These are phyloP conservation scores for Zaprionus africanus DNA, from an alignment of 1,140 invertebrate species.

Conservation along the genomic window DNA sequence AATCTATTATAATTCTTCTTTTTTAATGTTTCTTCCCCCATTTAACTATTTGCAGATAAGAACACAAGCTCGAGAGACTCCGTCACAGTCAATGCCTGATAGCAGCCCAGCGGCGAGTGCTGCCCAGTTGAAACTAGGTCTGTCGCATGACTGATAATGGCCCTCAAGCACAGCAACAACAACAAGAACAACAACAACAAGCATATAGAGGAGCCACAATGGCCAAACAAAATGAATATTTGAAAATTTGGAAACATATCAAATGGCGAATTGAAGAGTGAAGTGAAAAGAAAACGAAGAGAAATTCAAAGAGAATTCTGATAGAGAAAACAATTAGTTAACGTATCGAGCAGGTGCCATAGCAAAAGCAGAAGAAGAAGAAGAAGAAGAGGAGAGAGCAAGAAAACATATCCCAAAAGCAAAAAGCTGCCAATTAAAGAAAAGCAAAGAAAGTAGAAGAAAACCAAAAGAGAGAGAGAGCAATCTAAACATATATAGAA, in stretches of 20 bases:
- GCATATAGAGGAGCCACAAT: conserved; percentile 50
- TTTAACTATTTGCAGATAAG: conserved; percentile 66
- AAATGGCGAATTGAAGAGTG: conserved; percentile 80
- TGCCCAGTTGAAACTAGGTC: conserved; percentile 50
- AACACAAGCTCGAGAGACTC: conserved; percentile 9
- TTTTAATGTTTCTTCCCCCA: conserved; percentile 37
- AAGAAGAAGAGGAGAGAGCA: neutral
- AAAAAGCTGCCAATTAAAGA: conserved; percentile 42
- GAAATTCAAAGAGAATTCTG: conserved; percentile 19
- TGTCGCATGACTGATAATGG: conserved; percentile 59
- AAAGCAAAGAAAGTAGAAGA: neutral
- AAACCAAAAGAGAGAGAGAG: conserved; percentile 11
- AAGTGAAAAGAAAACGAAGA: conserved; percentile 32
- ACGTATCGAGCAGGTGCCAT: conserved; percentile 54
- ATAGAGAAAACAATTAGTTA: conserved; percentile 14
- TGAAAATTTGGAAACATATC: conserved; percentile 84
- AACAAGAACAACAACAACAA: conserved; percentile 21
- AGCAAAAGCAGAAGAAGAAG: conserved; percentile 15
- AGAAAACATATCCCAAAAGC: conserved; percentile 56
- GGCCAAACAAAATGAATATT: conserved; percentile 75
- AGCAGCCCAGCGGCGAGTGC: conserved; percentile 13
- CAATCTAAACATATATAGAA: conserved; percentile 36
- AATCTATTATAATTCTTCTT: conserved; percentile 18
- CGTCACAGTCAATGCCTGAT: conserved; percentile 70
- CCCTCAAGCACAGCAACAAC: conserved; percentile 24